These are phyloP conservation scores for Alloscopus bannaensis DNA, from an alignment of 2,888 invertebrate genomes.

Conservation along the genomic window DNA sequence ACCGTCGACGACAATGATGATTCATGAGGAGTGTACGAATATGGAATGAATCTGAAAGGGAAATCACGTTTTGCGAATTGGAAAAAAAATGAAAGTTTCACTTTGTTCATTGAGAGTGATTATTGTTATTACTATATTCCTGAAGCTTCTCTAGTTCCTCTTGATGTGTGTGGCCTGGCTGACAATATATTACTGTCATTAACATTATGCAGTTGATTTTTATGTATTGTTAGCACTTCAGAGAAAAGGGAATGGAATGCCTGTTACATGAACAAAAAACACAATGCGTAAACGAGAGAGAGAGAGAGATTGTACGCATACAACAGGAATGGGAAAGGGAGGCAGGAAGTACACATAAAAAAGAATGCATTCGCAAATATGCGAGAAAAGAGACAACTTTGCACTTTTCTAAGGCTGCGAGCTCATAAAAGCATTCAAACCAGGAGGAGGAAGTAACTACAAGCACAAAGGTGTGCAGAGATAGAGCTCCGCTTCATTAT, in stretches of 20 bases:
- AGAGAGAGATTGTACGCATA: too few species aligned
- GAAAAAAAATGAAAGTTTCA: slow-evolving; percentile 61
- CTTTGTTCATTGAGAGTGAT: slow-evolving; percentile 49
- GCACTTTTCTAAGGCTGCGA: slow-evolving; percentile 27
- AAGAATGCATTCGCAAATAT: slow-evolving; percentile 2
- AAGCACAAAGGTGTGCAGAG: slow-evolving; percentile 25
- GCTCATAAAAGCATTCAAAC: neutral
- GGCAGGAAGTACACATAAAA: slow-evolving; percentile 39
- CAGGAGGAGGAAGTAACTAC: slow-evolving; percentile 19
- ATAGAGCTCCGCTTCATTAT: neutral
- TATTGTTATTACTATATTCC: slow-evolving; percentile 40
- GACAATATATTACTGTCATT: neutral
- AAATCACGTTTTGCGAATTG: slow-evolving; percentile 49
- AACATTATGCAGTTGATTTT: slow-evolving; percentile 7
- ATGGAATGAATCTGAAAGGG: slow-evolving; percentile 59
- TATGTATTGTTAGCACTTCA: slow-evolving; percentile 1
- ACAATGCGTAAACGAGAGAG: too few species aligned
- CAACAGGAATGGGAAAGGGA: too few species aligned
- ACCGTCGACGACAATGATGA: slow-evolving; percentile 11
- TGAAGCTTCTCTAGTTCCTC: slow-evolving; percentile 42
- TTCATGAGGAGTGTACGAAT: slow-evolving; percentile 26
- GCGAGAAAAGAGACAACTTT: slow-evolving; percentile 29
- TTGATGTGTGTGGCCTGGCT: neutral
- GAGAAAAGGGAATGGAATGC: slow-evolving; percentile 11
- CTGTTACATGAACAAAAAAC: slow-evolving; percentile 21